Evolutionary conservation across 1,140 invertebrate genomes (phyloP), one percentile per base, ranked within the genome.

Genomic region (Pseudoatta argentina): DNA sequence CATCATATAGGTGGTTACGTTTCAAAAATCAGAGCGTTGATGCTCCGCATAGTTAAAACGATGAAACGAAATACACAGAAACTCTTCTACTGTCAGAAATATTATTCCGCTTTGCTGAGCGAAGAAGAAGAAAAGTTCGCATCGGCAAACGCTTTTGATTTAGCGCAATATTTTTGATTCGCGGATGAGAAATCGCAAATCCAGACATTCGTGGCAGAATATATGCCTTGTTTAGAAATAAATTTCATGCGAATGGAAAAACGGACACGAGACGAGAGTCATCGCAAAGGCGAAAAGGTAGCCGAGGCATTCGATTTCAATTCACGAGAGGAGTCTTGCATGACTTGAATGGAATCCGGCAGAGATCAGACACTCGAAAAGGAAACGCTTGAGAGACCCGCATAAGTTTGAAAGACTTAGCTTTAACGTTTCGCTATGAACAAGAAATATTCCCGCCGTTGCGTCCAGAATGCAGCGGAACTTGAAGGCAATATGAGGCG

Each of bases 391-490:
- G 79, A 83, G 44, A 83, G 69, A 61, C 39, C 55, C n/a, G 55
- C 55, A 67, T 24, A 73, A 44, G 79, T 71, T 83, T 83, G 69
- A 83, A 75, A 83, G 79, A 83, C 69, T 85, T 85, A 67, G 69
- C 79, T 87, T 87, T 85, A 87, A 85, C 64, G 71, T 79, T 51
- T 67, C 61, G 63, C 48, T 63, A 71, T 81, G 81, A 85, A 81
- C 71, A 85, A 87, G 76, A 87, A 87, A 87, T 87, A 82, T 87
- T 87, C 81, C 55, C 61, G 63, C 51, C 81, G 71, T 51, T 21
- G 61, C 55, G 81, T 85, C 79, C 44, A 85, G 72, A 85, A 87
- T 82, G 76, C 71, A 57, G 55, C 39, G 14, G 55, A 39, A 61
- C 55, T 14, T 27, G 24, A 61, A 18, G 55, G 39, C 82, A 86